Evolutionary conservation across 1,140 invertebrate species (phyloP), one percentile per base, ranked within the genome.

Genomic region (Drosophila sulfurigaster): DNA sequence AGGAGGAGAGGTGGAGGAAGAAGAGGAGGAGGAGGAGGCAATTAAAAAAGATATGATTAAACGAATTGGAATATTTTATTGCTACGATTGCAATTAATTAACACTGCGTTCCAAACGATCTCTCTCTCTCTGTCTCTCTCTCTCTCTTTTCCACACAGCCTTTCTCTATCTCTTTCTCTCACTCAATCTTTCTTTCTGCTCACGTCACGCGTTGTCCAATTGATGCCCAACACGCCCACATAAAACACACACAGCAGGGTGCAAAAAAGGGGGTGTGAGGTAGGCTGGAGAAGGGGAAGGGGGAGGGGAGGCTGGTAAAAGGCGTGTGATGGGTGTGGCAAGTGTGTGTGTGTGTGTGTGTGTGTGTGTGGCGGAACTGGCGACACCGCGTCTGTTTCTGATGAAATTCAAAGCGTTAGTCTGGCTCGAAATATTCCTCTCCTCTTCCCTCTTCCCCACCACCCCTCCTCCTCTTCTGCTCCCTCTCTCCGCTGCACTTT

Each of bases 361-460:
- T 54, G 49, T 51, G 49, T 51, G 16, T n/a, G 15, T 57, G 63
- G 11, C 57, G 64, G 25, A 59, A 69, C 76, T 82, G 83, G 83
- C 83, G 83, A 87, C 83, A 87, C 83, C 79, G 83, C 83, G 83
- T 87, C 83, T 87, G 79, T 75, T 88, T 82, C 72, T 87, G 83
- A 79, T 87, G 83, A 87, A 87, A 87, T 87, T 75, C 43, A 49
- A 54, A 41, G 62, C 62, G 25, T 43, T 28, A 66, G 38, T 54
- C 51, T 56, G 52, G 52, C 63, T 20, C 52, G 5, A 8, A 11
- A 38, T 15, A 6, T 16, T 32, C 13, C 32, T n/a, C 51, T 52
- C 32, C 5, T n/a, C 15, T 3, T 15, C 6, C 16, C 30, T 1
- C 30, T 7, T 13, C 4, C 13, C 5, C 30, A n/a, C n/a, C n/a